Base-by-base conservation (phyloP, 2,113 vertebrate genomes). In the Peucedramus taeniatus region DNA sequence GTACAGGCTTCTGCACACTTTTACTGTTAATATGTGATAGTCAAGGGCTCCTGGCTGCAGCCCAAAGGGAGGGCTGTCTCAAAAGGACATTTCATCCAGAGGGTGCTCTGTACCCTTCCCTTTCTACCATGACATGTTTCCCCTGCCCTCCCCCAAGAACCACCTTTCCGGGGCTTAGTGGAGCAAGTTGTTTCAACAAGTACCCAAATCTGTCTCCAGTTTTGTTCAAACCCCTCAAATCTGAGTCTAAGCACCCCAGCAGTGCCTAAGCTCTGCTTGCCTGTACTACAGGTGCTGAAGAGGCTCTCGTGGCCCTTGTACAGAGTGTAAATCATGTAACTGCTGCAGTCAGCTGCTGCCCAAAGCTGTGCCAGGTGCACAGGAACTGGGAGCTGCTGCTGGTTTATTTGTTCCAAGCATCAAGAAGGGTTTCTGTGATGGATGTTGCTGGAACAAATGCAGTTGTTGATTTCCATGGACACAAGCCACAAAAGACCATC, bases 181-280 rank as follows among this genome's bases (percentile, higher is more conserved):
- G 33, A 84, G 12, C 6, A 71, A 44, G 27, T 4, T 23, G 7
- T 83, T 90, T 63, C 33, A 33, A 51, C 8, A n/a, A 65, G 7
- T 1, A 0, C 15, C 18, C 26, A 64, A 44, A 61, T 35, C 14
- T 1, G 1, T 12, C 8, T 37, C 28, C 0, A 4, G 1, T 54
- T 91, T 72, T 77, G 15, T 54, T 77, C 26, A 72, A 59, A 83
- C 3, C 20, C 15, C 35, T 76, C n/a, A 59, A 35, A 71, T 26
- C 45, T 37, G n/a, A n/a, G 26, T 59, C 23, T 14, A 7, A 63
- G 47, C 27, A 53, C 5, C 8, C 30, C 28, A 59, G 31, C 19
- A 68, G 19, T n/a, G 24, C 45, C 51, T 51, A 22, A 74, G 15
- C 53, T 57, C 53, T 59, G 4, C 35, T 86, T 33, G 14, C 47